Evolutionary conservation across 2,888 invertebrate species (phyloP).

Genomic region (Crossocerus cetratus): DNA sequence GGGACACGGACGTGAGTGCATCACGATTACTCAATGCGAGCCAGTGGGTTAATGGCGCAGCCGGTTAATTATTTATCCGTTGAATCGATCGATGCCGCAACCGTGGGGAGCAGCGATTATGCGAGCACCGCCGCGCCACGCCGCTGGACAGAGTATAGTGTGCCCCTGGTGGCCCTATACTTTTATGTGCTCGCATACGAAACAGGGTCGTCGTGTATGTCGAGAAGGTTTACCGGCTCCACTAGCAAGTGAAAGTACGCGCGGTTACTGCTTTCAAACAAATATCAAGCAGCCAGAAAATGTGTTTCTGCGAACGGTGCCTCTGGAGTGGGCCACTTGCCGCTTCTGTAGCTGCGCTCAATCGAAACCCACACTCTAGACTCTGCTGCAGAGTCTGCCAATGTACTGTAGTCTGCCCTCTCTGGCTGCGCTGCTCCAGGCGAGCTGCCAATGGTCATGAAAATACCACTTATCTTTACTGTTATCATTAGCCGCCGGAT

Average conservation of each 20-base stretch:
- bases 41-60: neutral
- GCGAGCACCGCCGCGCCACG: neutral
- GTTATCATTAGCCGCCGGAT: no score
- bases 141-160: neutral
- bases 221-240: neutral
- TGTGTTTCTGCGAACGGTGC: conserved; percentile 12
- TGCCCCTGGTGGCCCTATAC: conserved; percentile 1
- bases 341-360: no score
- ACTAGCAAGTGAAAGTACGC: conserved; percentile 30
- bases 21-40: neutral
- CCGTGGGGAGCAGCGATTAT: conserved; percentile 9
- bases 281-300: conserved; percentile 18
- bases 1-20: no score
- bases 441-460: no score
- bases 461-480: no score
- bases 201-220: neutral
- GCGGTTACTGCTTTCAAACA: conserved; percentile 4
- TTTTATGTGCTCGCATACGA: neutral
- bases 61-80: conserved; percentile 12
- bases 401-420: no score
- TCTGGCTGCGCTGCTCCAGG: no score
- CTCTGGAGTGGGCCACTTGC: neutral
- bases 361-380: no score
- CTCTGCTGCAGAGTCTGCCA: no score
- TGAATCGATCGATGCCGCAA: conserved; percentile 21